Conservation (phyloP, 23 tunicate genomes). For the Styela clava region DNA sequence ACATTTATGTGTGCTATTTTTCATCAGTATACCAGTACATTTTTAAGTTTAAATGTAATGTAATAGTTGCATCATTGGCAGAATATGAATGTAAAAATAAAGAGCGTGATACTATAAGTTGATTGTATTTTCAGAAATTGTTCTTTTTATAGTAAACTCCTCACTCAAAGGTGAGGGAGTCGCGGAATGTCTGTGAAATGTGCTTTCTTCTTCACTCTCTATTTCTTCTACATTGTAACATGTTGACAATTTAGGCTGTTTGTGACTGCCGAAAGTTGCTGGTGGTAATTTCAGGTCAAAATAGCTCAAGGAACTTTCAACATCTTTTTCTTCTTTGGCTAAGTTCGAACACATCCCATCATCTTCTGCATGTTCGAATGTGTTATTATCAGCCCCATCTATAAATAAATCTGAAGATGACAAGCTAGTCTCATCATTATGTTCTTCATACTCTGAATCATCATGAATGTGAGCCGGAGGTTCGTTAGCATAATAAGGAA, state of each 20-base stretch:
- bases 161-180: not conserved
- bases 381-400: not conserved
- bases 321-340: not conserved
- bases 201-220: not conserved
- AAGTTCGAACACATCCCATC: no score
- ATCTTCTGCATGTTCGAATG: not conserved
- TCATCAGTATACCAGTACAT: no score
- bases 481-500: not conserved
- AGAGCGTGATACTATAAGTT: no score
- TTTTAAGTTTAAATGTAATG: no score
- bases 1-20: no score
- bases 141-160: not conserved
- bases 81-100: not conserved
- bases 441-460: not conserved
- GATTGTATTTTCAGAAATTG: not conserved
- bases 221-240: not conserved
- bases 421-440: not conserved
- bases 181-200: not conserved
- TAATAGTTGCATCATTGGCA: not conserved
- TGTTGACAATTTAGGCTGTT: not conserved
- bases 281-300: not conserved
- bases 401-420: not conserved
- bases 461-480: not conserved
- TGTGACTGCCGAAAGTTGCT: not conserved
- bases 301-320: not conserved